These are phyloP conservation scores for Xestia rhomboidea DNA, from an alignment of 2,888 invertebrate species.

Conservation along the genomic window DNA sequence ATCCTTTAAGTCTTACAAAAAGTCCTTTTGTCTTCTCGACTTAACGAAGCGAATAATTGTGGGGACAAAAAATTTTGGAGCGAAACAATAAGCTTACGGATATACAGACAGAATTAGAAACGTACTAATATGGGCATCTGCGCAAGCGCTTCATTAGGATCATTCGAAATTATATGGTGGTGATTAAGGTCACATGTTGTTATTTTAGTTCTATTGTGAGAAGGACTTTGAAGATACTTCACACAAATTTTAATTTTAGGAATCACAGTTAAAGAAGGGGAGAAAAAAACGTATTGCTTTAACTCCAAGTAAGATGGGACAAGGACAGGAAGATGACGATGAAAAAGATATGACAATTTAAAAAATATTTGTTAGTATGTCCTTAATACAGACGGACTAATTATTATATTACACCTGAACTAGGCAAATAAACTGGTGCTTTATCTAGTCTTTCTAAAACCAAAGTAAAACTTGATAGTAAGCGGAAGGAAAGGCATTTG, in stretches of 20 bases:
- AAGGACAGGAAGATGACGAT: neutral
- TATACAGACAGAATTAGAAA: slow-evolving; percentile 64
- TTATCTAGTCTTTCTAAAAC: neutral
- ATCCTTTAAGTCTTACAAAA: slow-evolving; percentile 76
- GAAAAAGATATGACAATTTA: neutral
- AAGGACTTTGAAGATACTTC: slow-evolving; percentile 3
- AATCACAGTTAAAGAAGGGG: too few relatives aligned
- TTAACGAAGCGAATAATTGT: slow-evolving; percentile 76
- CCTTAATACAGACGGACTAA: too few relatives aligned
- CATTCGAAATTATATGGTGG: slow-evolving; percentile 54
- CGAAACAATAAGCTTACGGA: slow-evolving; percentile 69
- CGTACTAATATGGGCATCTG: slow-evolving; percentile 64
- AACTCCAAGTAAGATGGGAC: neutral
- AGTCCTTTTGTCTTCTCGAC: slow-evolving; percentile 76
- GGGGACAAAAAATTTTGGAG: slow-evolving; percentile 69
- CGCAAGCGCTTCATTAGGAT: slow-evolving; percentile 65
- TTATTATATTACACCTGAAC: too few relatives aligned
- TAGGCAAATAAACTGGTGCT: neutral
- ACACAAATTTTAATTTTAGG: neutral
- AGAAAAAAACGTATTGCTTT: neutral
- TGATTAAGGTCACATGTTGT: slow-evolving; percentile 62
- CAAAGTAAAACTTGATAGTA: neutral
- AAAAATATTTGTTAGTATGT: neutral
- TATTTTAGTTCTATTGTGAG: slow-evolving; percentile 28
- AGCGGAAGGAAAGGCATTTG: neutral